phyloP scores from a whole-genome alignment of 2,113 vertebrate genomes.

The Ophthalmolycus amberensis region DNA sequence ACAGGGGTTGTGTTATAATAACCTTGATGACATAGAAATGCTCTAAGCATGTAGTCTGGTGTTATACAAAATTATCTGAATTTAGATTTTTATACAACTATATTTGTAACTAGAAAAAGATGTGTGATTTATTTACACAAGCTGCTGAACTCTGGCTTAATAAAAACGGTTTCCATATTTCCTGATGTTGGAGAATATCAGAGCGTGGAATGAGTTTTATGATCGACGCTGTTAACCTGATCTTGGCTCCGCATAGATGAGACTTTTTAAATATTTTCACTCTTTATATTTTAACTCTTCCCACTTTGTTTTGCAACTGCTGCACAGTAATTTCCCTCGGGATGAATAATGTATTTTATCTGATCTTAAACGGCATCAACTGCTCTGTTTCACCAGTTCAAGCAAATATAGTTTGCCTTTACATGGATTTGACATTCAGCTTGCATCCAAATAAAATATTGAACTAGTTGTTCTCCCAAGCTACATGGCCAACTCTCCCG shows the following conservation, averaged over 20 bases:
- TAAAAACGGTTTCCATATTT: not conserved
- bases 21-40: not conserved
- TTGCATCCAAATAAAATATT: not conserved
- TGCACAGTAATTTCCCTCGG: not conserved
- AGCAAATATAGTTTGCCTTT: not conserved
- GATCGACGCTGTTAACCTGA: not conserved
- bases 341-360: not conserved
- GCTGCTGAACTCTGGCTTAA: not conserved
- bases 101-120: not conserved
- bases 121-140: not conserved
- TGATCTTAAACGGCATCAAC: not conserved
- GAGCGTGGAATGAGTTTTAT: not conserved
- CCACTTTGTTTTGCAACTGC: not conserved
- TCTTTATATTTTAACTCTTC: not conserved
- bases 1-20: not conserved
- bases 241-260: not conserved
- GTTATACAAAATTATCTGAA: not conserved
- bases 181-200: not conserved
- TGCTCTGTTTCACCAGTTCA: not conserved
- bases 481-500: not conserved
- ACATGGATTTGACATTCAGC: not conserved
- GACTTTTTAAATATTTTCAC: not conserved
- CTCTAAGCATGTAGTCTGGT: not conserved
- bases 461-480: not conserved
- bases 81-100: not conserved